Conservation (phyloP, 2,797 vertebrate species). For the Rallus crepitans region DNA sequence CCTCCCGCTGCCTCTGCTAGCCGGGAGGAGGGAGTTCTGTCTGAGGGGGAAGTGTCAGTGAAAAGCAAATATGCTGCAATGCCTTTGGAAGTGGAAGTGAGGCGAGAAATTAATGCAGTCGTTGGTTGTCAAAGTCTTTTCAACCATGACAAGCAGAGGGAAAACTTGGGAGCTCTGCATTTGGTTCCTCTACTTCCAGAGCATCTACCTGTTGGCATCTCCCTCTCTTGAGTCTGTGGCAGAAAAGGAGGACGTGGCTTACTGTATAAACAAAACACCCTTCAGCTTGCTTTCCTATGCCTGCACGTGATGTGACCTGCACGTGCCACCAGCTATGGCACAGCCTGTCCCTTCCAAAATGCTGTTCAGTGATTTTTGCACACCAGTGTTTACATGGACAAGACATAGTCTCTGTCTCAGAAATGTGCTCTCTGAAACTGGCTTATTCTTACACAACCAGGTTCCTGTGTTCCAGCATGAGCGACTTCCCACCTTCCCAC, state of each 20-base stretch:
- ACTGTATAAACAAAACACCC: neutral
- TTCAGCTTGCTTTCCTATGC: neutral
- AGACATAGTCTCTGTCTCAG: neutral
- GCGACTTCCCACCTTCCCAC: fast-evolving
- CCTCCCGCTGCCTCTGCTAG: neutral
- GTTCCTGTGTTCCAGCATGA: neutral
- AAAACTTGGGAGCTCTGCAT: neutral
- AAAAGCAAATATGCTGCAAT: neutral
- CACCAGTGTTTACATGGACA: fast-evolving
- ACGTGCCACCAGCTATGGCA: neutral
- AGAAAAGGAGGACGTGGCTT: neutral
- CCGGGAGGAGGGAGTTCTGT: neutral
- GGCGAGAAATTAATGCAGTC: neutral
- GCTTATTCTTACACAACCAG: fast-evolving
- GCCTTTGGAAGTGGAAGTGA: neutral
- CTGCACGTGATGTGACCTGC: fast-evolving
- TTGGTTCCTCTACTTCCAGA: neutral
- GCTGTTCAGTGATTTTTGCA: neutral
- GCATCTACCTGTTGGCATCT: neutral
- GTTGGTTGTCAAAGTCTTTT: neutral
- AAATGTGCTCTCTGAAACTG: neutral
- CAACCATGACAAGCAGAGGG: neutral
- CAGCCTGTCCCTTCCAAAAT: neutral
- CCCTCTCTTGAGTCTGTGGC: neutral
- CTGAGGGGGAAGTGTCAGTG: neutral